Percentiles rank a stretch among this genome's conserved stretches.
phyloP scores from a whole-genome alignment of 2,113 vertebrate genomes.

The Polypterus senegalus region DNA sequence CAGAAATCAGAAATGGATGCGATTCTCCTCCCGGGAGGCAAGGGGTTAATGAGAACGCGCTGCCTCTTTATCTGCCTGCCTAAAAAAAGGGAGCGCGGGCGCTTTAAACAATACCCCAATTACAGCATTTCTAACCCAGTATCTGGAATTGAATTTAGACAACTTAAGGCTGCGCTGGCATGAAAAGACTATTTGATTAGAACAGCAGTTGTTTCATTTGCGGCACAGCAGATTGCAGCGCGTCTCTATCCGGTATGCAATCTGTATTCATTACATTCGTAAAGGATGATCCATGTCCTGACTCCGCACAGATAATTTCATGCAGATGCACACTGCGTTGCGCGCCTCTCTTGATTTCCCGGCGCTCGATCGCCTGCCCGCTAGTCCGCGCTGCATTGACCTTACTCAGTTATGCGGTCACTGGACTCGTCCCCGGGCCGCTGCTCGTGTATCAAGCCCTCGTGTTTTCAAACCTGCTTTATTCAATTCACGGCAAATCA shows the following conservation, averaged over 20 bases:
- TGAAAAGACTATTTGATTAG: slow-evolving; percentile 60
- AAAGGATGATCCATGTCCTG: slow-evolving; percentile 48
- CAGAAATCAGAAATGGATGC: too few relatives aligned
- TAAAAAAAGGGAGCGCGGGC: slow-evolving; percentile 3
- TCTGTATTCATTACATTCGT: slow-evolving; percentile 52
- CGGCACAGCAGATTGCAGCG: slow-evolving; percentile 54
- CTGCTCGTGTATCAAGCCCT: too few relatives aligned
- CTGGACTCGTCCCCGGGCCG: too few relatives aligned
- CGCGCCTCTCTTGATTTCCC: slow-evolving; percentile 25
- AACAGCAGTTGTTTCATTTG: slow-evolving; percentile 63
- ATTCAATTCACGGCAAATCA: too few relatives aligned
- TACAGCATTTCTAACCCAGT: slow-evolving; percentile 53
- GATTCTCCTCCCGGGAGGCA: slow-evolving; percentile 1
- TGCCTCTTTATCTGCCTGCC: neutral
- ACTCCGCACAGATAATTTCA: slow-evolving; percentile 48
- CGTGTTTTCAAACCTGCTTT: too few relatives aligned
- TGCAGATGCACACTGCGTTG: slow-evolving; percentile 44
- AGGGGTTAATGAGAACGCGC: slow-evolving; percentile 14
- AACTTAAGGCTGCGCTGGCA: slow-evolving; percentile 57
- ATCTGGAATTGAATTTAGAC: slow-evolving; percentile 55
- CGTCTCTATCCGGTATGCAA: slow-evolving; percentile 52
- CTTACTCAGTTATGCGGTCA: too few relatives aligned
- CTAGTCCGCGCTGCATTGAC: too few relatives aligned
- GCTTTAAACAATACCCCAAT: slow-evolving; percentile 50
- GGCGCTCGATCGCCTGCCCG: neutral